Percentiles rank a stretch among this genome's conserved stretches.
Conservation (phyloP, 2,113 vertebrate genomes). For the Pterocles gutturalis region DNA sequence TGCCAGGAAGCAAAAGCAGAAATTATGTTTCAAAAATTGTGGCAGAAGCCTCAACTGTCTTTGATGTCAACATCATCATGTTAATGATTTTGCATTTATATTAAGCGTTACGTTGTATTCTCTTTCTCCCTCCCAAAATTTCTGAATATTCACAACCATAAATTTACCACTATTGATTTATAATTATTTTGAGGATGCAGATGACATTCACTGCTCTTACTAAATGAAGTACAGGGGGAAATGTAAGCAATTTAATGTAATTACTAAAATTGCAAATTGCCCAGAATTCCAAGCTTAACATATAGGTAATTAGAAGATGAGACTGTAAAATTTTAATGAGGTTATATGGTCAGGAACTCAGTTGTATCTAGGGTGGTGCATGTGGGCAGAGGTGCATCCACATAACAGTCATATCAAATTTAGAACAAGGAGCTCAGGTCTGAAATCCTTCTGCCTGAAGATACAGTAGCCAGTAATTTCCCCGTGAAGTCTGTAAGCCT, state of each 20-base stretch:
- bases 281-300: neutral
- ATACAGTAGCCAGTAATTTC: neutral
- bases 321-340: neutral
- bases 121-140: neutral
- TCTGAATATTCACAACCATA: neutral
- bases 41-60: neutral
- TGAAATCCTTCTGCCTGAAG: neutral
- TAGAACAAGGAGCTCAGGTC: neutral
- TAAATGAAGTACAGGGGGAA: neutral
- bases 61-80: neutral
- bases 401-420: neutral
- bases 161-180: neutral
- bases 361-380: neutral
- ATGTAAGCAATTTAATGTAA: neutral
- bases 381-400: neutral
- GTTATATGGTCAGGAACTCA: neutral
- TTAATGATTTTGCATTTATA: neutral
- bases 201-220: neutral
- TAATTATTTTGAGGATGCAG: neutral
- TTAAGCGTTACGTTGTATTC: neutral
- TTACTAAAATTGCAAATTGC: neutral
- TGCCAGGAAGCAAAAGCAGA: neutral
- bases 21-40: neutral
- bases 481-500: neutral
- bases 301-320: neutral